A percentile compares a stretch with the other conserved stretches of the same genome.
phyloP scores from a whole-genome alignment of 2,113 vertebrate genomes.

The Dasypus novemcinctus region DNA sequence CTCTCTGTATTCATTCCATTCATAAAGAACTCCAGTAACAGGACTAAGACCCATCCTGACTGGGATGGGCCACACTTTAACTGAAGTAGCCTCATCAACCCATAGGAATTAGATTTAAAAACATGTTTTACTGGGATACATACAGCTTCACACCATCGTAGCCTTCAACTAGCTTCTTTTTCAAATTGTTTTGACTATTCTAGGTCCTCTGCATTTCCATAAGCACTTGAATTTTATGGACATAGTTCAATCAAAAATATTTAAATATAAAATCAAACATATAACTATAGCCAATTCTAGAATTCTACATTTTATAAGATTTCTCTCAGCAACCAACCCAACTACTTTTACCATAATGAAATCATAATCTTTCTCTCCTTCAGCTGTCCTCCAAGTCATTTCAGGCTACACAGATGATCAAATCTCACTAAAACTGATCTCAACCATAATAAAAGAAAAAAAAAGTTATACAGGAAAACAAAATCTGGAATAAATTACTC shows the following conservation, averaged over 20 bases:
- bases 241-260: background rate
- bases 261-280: background rate
- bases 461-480: background rate
- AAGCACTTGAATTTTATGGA: background rate
- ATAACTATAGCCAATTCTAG: background rate
- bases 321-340: background rate
- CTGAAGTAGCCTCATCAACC: too few species aligned
- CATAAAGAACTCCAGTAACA: too few species aligned
- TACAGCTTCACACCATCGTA: too few species aligned
- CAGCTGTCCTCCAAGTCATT: background rate
- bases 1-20: too few species aligned
- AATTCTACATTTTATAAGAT: background rate
- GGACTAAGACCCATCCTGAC: too few species aligned
- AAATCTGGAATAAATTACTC: background rate
- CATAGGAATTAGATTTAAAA: too few species aligned
- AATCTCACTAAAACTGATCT: slow-evolving; percentile 35
- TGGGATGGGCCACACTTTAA: too few species aligned
- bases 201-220: background rate
- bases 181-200: background rate
- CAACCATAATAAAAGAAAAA: background rate
- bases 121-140: too few species aligned
- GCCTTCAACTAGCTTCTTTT: background rate
- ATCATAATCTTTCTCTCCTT: background rate
- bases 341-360: background rate
- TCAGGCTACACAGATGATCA: slow-evolving; percentile 40